A percentile compares a stretch with the other conserved stretches of the same genome.
phyloP scores from a whole-genome alignment of 1,140 invertebrate genomes.

The Aphis gossypii region DNA sequence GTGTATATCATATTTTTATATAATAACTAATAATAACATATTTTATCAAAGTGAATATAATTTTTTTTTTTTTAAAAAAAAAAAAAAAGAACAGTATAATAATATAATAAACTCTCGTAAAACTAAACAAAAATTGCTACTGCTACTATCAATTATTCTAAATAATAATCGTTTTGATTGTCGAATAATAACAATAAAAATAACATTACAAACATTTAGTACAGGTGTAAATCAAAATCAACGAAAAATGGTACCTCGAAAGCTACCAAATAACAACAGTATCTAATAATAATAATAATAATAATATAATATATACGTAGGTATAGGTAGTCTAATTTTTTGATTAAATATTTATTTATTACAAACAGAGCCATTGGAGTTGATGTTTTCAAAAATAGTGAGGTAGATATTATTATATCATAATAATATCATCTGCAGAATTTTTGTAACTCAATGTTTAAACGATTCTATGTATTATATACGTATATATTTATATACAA shows the following conservation, averaged over 20 bases:
- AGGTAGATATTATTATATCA: background rate
- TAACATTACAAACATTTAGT: constrained; percentile 11
- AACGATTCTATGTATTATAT: background rate
- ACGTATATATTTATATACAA: background rate
- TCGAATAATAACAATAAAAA: constrained; percentile 49
- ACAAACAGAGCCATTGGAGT: background rate
- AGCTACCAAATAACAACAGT: constrained; percentile 7
- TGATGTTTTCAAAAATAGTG: background rate
- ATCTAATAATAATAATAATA: constrained; percentile 8
- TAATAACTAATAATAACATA: background rate
- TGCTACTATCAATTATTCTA: background rate
- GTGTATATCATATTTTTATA: background rate
- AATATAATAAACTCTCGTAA: background rate
- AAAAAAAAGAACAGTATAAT: background rate
- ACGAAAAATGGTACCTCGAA: background rate
- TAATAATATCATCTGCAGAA: background rate
- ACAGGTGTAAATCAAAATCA: constrained; percentile 2
- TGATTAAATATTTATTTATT: constrained; percentile 19
- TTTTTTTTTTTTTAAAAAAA: background rate
- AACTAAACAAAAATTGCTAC: constrained; percentile 28
- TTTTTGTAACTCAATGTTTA: background rate
- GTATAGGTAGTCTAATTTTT: background rate
- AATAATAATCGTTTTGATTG: constrained; percentile 32
- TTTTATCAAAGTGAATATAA: constrained; percentile 7
- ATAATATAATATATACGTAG: constrained; percentile 16